Evolutionary conservation across 1,140 invertebrate genomes (phyloP), one percentile per base, ranked within the genome.

Genomic region (Riptortus pedestris): DNA sequence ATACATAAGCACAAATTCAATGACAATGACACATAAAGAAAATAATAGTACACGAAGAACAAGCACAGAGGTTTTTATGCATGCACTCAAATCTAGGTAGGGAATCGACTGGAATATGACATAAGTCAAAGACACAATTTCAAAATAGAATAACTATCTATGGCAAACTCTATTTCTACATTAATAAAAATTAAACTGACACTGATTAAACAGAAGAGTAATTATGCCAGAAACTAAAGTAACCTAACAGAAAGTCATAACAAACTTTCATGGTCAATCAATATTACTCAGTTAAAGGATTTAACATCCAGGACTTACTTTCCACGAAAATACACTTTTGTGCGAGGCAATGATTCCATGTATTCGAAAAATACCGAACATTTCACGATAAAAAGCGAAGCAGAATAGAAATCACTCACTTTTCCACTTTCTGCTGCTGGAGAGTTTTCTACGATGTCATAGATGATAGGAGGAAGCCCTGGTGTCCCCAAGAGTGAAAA

Each of bases 391-490:
- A 5, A 38, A 38, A 38, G 14, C 14, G 31, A 38, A 38, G 5
- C 14, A 38, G n/a, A 47, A 47, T 24, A 24, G 51, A 55, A 55
- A 55, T 14, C 51, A 55, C 83, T 85, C 82, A 92, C 90, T 86
- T 90, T 83, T 74, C 88, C 88, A 75, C 87, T 87, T 73, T 87
- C 85, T 69, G 88, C 89, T 65, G 90, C 90, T 72, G 90, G 90
- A 69, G 90, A 93, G 77, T 92, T 89, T 77, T 92, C 89, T 71
- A 90, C 81, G 72, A 93, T 91, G 77, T 92, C 86, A 78, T 91
- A 92, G 74, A 93, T 90, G 74, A 92, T 87, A 73, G 91, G 90
- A 71, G 90, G 90, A 73, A 90, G 82, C 74, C 88, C 89, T 71
- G 87, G 86, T 76, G 88, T 87, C 66, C 90, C 88, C 71, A 93